Evolutionary conservation across 2,888 invertebrate genomes (phyloP).

Genomic region (Muscina levida): DNA sequence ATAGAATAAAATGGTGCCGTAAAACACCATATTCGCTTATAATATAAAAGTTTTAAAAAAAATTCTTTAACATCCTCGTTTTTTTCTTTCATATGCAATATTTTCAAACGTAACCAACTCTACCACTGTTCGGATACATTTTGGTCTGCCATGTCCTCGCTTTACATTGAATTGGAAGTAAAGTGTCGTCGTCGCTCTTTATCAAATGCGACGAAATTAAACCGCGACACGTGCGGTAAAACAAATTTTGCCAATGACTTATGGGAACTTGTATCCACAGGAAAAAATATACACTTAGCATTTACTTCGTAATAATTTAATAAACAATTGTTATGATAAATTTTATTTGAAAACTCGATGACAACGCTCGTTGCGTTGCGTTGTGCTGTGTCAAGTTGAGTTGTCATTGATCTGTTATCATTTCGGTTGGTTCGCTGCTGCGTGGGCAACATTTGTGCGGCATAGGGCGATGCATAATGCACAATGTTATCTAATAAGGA

Average conservation of each 20-base stretch:
- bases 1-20: too few relatives aligned
- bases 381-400: not conserved
- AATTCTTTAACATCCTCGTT: too few relatives aligned
- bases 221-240: constrained; percentile 71
- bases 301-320: constrained; percentile 47
- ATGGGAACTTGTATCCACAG: constrained; percentile 39
- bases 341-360: constrained; percentile 48
- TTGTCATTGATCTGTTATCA: constrained; percentile 32
- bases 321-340: constrained; percentile 45
- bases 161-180: too few relatives aligned
- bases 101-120: too few relatives aligned
- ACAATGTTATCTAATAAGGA: constrained; percentile 73
- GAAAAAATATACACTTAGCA: not conserved
- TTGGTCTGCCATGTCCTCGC: too few relatives aligned
- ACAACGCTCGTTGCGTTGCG: constrained; percentile 39
- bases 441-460: constrained; percentile 46
- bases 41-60: too few relatives aligned
- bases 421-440: not conserved
- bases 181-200: too few relatives aligned
- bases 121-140: too few relatives aligned
- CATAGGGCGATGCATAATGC: constrained; percentile 63
- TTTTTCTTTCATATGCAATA: too few relatives aligned
- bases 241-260: constrained; percentile 57
- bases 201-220: constrained; percentile 64
- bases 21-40: too few relatives aligned